Base-by-base conservation (phyloP, 1,140 invertebrate species). In the Sycobia sp. region DNA sequence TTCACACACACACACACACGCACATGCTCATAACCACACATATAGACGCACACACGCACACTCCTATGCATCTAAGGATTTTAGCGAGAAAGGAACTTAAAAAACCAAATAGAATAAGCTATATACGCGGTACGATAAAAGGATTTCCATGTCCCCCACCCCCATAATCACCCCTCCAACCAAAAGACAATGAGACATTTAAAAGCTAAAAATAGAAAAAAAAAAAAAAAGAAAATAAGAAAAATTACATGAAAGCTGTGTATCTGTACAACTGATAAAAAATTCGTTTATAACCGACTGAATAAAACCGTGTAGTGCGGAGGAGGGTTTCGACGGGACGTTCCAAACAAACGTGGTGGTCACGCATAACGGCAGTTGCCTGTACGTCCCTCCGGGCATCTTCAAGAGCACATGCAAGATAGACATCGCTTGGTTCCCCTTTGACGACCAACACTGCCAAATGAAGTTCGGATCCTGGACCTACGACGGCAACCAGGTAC, bases 381-480 rank as follows among this genome's bases (percentile, higher is more conserved):
- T 93, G 82, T 97, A 96, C 88, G 91, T 98, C 80, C 96, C 96
- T 75, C 96, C 96, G 69, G 92, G 93, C 84, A 98, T 98, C 85
- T 97, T 98, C 89, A 96, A 96, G 87, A 97, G 94, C 88, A 97
- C 94, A 84, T 98, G 96, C 88, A 93, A 95, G 86, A 98, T 98
- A 85, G 94, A 98, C 88, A 98, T 98, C 86, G 96, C 93, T 76
- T 97, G 94, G 94, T 98, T 97, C 86, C 96, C 96, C 76, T 98
- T 97, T 87, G 96, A 98, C 86, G 94, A 97, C 83, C 96, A 98
- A 88, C 89, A 91, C 83, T 98, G 95, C 86, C 88, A 93, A 81
- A 92, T 97, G 91, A 94, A 95, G 88, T 95, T 95, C 82, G 93
- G 93, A 86, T 94, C 92, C 85, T 95, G 93, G 93, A 94, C 93